Evolutionary conservation across 2,113 vertebrate genomes (phyloP), one percentile per base, ranked within the genome.

Genomic region (Microcebus tavaratra): DNA sequence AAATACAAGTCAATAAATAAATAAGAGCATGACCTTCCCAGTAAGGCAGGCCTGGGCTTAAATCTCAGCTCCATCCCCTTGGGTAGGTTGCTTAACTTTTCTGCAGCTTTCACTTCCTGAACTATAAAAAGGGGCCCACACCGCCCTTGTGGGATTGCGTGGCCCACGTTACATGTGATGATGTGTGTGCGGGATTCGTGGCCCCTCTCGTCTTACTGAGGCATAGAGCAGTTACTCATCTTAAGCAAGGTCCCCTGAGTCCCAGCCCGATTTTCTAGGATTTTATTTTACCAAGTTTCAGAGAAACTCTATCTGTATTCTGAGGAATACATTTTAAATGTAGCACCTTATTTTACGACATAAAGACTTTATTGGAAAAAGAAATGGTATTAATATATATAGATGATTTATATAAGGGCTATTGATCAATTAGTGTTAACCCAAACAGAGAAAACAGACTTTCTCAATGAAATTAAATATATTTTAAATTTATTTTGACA

Each of bases 251-350:
- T 36, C 65, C 48, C 29, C 36, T 2, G 6, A 79, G 53, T 55
- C 61, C 61, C 87, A 90, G 83, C 10, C 36, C 53, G 55, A 4
- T 68, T 85, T 94, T 72, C 53, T 65, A 72, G 55, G n/a, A 42
- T 90, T 93, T 76, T n/a, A n/a, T 88, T 81, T 81, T 48, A 88
- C 14, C 27, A 88, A 53, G 23, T 96, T 95, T 90, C 45, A 73
- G 88, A 34, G 61, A 84, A 92, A 68, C 53, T 72, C 20, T 50
- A 1, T 57, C 42, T 8, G 0, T 89, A 23, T 70, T 92, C 45
- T 86, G 25, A 83, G 29, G 61, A 88, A 73, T 53, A 53, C 50
- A 14, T 61, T 63, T 94, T 86, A 82, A 73, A 63, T 79, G 85
- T 6, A 76, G 27, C 25, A 67, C 23, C n/a, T 88, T 90, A 72